Evolutionary conservation across 2,888 invertebrate species (phyloP), one percentile per base, ranked within the genome.

Genomic region (Pachymerium ferrugineum): DNA sequence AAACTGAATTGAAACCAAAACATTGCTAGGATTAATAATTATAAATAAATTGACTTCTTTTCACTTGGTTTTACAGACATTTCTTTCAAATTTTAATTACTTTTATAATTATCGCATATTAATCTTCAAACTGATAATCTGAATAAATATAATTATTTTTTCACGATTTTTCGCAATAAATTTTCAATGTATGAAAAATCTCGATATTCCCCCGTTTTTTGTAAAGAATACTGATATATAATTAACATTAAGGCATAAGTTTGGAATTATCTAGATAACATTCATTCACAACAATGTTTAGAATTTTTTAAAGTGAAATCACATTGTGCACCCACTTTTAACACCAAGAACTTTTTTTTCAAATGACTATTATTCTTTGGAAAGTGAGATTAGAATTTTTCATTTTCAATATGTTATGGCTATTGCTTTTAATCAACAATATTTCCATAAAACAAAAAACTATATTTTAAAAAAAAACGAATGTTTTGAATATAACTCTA

Each of bases 171-270:
- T n/a, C n/a, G n/a, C n/a, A n/a, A n/a, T n/a, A n/a, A n/a, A n/a
- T n/a, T n/a, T n/a, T n/a, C n/a, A n/a, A n/a, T n/a, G n/a, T n/a
- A n/a, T n/a, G n/a, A n/a, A n/a, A n/a, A n/a, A n/a, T n/a, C n/a
- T n/a, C n/a, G n/a, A n/a, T n/a, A n/a, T n/a, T n/a, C n/a, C n/a
- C n/a, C n/a, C n/a, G 14, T 33, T 42, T 42, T 42, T 8, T 14
- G 16, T 19, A 54, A 22, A 16, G 47, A 54, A 54, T 54, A 54
- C 47, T 54, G 47, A 19, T 54, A 54, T 6, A 54, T 54, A 54
- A n/a, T 10, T 22, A 54, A 54, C 47, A 54, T 54, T 54, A 54
- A 54, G 47, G 47, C 47, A 54, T 54, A 54, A 54, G 22, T n/a
- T 54, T 19, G 47, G 47, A 54, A 54, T 54, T 54, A 54, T 22